Evolutionary conservation across 2,888 invertebrate species (phyloP), one percentile per base, ranked within the genome.

Genomic region (Drepana falcataria): DNA sequence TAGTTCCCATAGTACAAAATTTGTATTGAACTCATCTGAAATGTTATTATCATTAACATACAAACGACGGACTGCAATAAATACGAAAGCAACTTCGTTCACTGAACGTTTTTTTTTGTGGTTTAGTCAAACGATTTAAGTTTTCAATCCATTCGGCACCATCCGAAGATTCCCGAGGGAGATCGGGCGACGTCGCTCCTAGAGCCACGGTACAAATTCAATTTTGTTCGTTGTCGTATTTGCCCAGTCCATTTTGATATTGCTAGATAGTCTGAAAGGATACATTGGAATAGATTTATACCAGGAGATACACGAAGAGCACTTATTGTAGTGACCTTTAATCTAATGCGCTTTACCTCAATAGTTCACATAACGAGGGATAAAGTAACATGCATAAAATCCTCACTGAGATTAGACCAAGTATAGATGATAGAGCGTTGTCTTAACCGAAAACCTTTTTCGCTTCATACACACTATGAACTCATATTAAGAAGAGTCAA

Each of bases 201-300:
- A 64, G 68, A 61, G 64, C 73, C 65, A 69, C 73, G 73, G 75
- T 72, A 77, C 77, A 79, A 85, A 85, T 85, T 85, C 81, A 85
- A 85, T 85, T 85, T 81, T 71, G 70, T 79, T 75, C 73, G 74
- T 75, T 79, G 70, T 77, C 78, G 79, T 77, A 81, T 83, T 83
- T 78, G 77, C 71, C 65, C 73, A 71, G 76, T 79, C 78, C 75
- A 80, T 83, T 83, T 79, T 75, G 73, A 74, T 78, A 78, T 82
- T 80, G 75, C 71, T 62, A 71, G 75, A 77, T 76, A 78, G 71
- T 69, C 63, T 66, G 61, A 61, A 64, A 69, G 72, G 77, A 75
- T 70, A 63, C 55, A 62, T 60, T 48, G 55, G 62, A 74, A 65
- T 73, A 68, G 69, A 75, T 77, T 79, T 77, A 73, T 68, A 66